Percentiles rank a stretch among this genome's conserved stretches.
Evolutionary conservation across 1,140 invertebrate genomes (phyloP).

Genomic region (Tetragonula clypearis): DNA sequence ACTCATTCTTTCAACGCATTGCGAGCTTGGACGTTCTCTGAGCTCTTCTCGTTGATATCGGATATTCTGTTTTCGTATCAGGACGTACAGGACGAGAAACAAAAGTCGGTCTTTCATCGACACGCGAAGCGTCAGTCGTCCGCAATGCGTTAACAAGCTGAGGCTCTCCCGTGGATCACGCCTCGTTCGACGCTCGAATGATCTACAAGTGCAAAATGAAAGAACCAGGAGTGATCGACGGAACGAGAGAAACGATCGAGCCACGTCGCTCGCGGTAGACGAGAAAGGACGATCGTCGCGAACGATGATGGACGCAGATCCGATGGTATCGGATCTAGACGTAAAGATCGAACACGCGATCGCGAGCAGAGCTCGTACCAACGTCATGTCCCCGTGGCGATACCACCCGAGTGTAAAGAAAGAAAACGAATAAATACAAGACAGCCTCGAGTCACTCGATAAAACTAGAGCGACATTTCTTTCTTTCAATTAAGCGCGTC

Average conservation of each 20-base stretch:
- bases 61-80: too few relatives aligned
- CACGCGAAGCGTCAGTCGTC: too few relatives aligned
- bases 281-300: background rate
- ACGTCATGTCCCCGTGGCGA: constrained; percentile 37
- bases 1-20: too few relatives aligned
- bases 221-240: background rate
- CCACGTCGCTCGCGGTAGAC: background rate
- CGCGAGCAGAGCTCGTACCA: constrained; percentile 56
- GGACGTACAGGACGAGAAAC: too few relatives aligned
- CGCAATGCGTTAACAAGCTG: too few relatives aligned
- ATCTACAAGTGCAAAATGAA: background rate
- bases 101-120: too few relatives aligned
- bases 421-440: constrained; percentile 37
- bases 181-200: background rate
- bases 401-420: background rate
- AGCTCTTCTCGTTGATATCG: too few relatives aligned
- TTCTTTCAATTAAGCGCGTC: constrained; percentile 34
- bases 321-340: background rate
- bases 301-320: background rate
- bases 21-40: too few relatives aligned
- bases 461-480: constrained; percentile 52
- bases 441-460: constrained; percentile 19
- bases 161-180: background rate
- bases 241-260: background rate
- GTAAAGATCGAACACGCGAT: background rate